Conservation (phyloP, 2,113 vertebrate species). For the Planiliza haematocheilus region DNA sequence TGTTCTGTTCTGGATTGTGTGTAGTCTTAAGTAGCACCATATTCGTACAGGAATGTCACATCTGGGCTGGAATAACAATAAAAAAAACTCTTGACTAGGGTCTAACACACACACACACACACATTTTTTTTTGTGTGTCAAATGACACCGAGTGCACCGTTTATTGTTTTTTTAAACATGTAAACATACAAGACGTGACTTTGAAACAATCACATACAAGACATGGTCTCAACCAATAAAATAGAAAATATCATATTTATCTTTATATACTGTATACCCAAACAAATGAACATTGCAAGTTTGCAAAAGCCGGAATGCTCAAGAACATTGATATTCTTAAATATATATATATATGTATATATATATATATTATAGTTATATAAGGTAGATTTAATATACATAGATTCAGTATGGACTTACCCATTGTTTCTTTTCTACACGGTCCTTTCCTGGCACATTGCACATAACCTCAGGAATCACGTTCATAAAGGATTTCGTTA, state of each 20-base stretch:
- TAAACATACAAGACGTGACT: slow-evolving; percentile 85
- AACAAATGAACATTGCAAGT: slow-evolving; percentile 75
- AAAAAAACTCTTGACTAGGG: too few species aligned
- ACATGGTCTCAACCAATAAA: slow-evolving; percentile 77
- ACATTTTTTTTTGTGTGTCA: slow-evolving; percentile 50
- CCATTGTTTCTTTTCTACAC: slow-evolving; percentile 46
- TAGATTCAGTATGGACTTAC: slow-evolving; percentile 65
- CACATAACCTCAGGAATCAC: slow-evolving; percentile 68
- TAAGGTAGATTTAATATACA: slow-evolving; percentile 71
- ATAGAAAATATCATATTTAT: slow-evolving; percentile 71
- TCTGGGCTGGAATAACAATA: too few species aligned
- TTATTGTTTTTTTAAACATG: slow-evolving; percentile 83
- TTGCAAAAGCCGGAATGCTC: slow-evolving; percentile 84
- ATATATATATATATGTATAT: slow-evolving; percentile 78
- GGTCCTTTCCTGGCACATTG: slow-evolving; percentile 78
- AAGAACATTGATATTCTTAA: slow-evolving; percentile 81
- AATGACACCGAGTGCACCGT: slow-evolving; percentile 66
- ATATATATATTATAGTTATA: slow-evolving; percentile 76
- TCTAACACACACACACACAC: background rate
- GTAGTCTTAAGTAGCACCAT: too few species aligned
- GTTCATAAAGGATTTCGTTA: slow-evolving; percentile 18
- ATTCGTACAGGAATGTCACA: too few species aligned
- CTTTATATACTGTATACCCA: slow-evolving; percentile 64
- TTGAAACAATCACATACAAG: slow-evolving; percentile 80
- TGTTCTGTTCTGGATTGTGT: too few species aligned